Evolutionary conservation across 2,797 vertebrate species (phyloP).

Genomic region (Lagorchestes hirsutus): DNA sequence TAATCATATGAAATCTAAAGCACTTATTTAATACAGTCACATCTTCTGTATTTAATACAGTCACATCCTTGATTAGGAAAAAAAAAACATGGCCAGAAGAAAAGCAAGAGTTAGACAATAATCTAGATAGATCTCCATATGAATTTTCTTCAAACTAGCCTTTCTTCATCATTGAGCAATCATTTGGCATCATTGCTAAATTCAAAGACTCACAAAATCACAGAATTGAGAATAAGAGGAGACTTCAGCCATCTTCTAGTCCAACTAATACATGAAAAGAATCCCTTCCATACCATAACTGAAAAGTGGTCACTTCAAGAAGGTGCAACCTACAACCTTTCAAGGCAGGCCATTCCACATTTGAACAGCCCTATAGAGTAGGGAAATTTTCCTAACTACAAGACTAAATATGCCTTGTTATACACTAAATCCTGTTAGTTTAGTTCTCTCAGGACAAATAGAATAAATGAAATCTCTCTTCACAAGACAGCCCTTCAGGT

Average conservation of each 20-base stretch:
- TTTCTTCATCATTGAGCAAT: too few relatives aligned
- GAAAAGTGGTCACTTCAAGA: background rate
- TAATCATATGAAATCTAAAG: background rate
- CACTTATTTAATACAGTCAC: slow-evolving; percentile 37
- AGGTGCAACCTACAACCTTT: background rate
- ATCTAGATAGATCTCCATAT: slow-evolving; percentile 7
- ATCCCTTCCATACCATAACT: background rate
- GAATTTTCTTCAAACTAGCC: slow-evolving; percentile 12
- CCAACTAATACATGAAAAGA: background rate
- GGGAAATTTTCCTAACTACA: background rate
- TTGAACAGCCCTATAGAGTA: background rate
- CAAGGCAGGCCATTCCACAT: background rate
- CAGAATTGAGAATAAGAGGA: background rate
- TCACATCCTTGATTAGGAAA: slow-evolving; percentile 27
- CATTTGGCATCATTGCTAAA: background rate
- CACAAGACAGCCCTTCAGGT: background rate
- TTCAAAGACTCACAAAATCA: background rate
- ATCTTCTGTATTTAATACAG: slow-evolving; percentile 42
- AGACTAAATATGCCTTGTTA: background rate
- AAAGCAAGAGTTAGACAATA: slow-evolving; percentile 27
- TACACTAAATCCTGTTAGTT: background rate
- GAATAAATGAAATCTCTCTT: background rate
- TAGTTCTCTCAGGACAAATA: background rate
- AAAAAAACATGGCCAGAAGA: slow-evolving; percentile 35
- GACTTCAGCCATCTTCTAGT: background rate